Base-by-base conservation (phyloP, 2,888 invertebrate genomes). In the Oligia fasciuncula region DNA sequence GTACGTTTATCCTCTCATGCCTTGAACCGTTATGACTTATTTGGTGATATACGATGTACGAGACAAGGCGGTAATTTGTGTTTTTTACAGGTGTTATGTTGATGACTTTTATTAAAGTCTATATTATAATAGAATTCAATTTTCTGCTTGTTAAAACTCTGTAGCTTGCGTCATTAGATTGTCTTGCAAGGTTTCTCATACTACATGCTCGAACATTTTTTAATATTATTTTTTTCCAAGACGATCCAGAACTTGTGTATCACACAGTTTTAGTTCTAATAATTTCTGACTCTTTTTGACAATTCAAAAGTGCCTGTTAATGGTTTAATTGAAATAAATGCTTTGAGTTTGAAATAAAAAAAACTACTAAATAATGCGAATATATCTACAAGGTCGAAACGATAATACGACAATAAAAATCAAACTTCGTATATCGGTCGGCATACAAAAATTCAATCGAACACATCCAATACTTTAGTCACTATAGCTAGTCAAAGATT, bases 11-110 rank as follows among this genome's bases (percentile, higher is more conserved):
- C 72, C 73, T 87, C 76, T 77, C 40, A 75, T 74, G 72, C 83
- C 89, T 87, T 87, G 89, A 85, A 87, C 85, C 72, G 87, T 83
- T 88, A 79, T 87, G 83, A 77, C 67, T 74, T 72, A 84, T 88
- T 87, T 77, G 57, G 73, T 76, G 69, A 86, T 63, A 79, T 70
- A 77, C 69, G 77, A 79, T 72, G 76, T 63, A 62, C 82, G 66
- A 76, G 68, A 70, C 67, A 65, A 66, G 54, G 46, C n/a, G 35
- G 67, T 77, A 76, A 62, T 78, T 77, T 40, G 29, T 2, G 40
- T 70, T 66, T 78, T 76, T 75, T 62, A 73, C 54, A 77, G 23
- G 54, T 67, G 57, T 60, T n/a, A 54, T 73, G 13, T 23, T 65
- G 19, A 76, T 75, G 54, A 76, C 43, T 68, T 79, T 75, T 11